These are phyloP conservation scores for Umimayanthus kanabou DNA, from an alignment of 92 coral and sea anemone genomes.

Conservation along the genomic window DNA sequence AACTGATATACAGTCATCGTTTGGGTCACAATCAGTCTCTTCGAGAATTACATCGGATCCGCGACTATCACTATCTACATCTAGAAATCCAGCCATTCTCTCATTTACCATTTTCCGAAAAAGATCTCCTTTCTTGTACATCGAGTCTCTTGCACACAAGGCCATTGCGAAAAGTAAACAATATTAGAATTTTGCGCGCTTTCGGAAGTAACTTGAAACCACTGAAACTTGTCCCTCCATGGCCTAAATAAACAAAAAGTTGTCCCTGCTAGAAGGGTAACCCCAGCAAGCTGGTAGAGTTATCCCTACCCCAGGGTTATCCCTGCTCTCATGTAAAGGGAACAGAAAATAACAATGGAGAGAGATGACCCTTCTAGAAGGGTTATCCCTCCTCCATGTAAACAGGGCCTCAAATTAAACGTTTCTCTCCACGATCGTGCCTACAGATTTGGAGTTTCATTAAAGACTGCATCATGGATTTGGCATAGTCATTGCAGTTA, in stretches of 20 bases:
- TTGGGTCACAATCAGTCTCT: constrained; percentile 13
- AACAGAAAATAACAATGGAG: too few species aligned
- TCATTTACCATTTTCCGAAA: not conserved
- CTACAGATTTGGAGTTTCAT: too few species aligned
- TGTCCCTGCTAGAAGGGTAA: constrained; percentile 1
- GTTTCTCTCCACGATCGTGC: too few species aligned
- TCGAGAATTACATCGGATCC: constrained; percentile 15
- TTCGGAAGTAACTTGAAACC: constrained; percentile 22
- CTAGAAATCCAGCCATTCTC: constrained; percentile 25
- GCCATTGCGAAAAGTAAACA: not conserved
- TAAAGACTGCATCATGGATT: too few species aligned
- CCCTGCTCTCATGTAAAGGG: too few species aligned
- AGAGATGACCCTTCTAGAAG: too few species aligned
- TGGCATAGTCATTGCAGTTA: too few species aligned
- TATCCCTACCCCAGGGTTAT: not conserved
- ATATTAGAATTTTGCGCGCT: constrained; percentile 23
- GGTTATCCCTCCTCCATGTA: too few species aligned
- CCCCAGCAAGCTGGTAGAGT: not conserved
- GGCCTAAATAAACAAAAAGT: not conserved
- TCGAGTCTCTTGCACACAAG: constrained; percentile 8
- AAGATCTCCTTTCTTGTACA: too few species aligned
- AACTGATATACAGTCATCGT: constrained; percentile 9
- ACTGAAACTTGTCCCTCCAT: constrained; percentile 6
- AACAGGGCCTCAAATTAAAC: too few species aligned
- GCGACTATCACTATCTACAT: constrained; percentile 3